Percentiles rank a stretch among this genome's conserved stretches.
phyloP scores from a whole-genome alignment of 2,113 vertebrate species.

The Sander vitreus region DNA sequence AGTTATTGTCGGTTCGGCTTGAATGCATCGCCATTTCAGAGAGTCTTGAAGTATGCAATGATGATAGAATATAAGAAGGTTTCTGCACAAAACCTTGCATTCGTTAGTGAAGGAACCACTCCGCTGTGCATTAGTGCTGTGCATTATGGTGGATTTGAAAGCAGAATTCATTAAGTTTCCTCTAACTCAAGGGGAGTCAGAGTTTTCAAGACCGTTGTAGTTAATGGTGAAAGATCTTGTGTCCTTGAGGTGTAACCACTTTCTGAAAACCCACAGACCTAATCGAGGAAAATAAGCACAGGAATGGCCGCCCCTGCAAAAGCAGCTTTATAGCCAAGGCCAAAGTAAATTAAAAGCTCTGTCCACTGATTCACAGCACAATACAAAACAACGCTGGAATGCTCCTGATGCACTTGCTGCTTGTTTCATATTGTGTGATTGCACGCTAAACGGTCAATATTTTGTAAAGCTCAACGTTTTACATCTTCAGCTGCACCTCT shows the following conservation, averaged over 20 bases:
- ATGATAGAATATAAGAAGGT: constrained; percentile 22
- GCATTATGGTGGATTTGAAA: constrained; percentile 24
- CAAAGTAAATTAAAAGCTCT: constrained; percentile 16
- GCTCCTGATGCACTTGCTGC: no score
- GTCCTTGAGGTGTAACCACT: constrained; percentile 68
- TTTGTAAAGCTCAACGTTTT: constrained; percentile 37
- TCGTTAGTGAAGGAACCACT: constrained; percentile 44
- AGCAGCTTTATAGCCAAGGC: constrained; percentile 44
- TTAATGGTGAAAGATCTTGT: constrained; percentile 40
- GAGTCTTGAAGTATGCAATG: constrained; percentile 12
- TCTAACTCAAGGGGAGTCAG: constrained; percentile 15
- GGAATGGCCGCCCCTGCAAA: constrained; percentile 40
- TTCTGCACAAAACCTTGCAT: constrained; percentile 36
- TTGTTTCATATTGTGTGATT: no score
- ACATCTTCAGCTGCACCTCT: constrained; percentile 30
- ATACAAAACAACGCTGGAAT: constrained; percentile 19
- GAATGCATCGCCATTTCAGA: constrained; percentile 1
- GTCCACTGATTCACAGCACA: constrained; percentile 14
- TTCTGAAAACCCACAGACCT: constrained; percentile 61
- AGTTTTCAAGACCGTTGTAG: constrained; percentile 39
- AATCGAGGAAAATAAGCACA: constrained; percentile 50
- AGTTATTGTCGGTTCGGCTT: constrained; percentile 29
- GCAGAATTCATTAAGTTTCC: constrained; percentile 38
- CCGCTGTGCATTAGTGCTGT: neutral
- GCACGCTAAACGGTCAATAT: constrained; percentile 39